Percentiles rank a stretch among this genome's conserved stretches.
These are phyloP conservation scores for Trichacis sp. DNA, from an alignment of 2,888 invertebrate genomes.

Conservation along the genomic window DNA sequence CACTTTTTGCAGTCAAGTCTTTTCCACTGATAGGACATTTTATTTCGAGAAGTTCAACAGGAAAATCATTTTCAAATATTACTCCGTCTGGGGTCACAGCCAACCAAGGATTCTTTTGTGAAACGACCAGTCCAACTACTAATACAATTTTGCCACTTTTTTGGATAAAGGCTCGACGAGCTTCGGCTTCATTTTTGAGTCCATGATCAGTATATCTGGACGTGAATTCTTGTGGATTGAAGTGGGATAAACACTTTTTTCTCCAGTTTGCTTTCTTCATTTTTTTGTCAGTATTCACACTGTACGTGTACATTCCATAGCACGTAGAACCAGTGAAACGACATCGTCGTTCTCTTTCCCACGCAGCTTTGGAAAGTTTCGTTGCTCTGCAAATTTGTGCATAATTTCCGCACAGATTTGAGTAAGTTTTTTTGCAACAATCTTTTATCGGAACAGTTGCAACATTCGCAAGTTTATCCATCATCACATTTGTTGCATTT, in stretches of 20 bases:
- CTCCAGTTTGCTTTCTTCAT: conserved; percentile 44
- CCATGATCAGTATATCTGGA: conserved; percentile 41
- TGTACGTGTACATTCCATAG: conserved; percentile 44
- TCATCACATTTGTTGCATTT: too few species aligned
- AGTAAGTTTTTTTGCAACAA: too few species aligned
- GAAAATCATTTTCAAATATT: conserved; percentile 39
- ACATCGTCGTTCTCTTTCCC: too few species aligned
- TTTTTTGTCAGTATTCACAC: too few species aligned
- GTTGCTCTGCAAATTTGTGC: too few species aligned
- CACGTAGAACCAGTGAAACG: too few species aligned
- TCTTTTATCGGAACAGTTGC: too few species aligned
- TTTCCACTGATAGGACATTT: too few species aligned
- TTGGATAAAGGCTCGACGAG: conserved; percentile 26
- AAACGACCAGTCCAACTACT: conserved; percentile 42
- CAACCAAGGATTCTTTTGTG: conserved; percentile 45
- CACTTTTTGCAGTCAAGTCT: too few species aligned
- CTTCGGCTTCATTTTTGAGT: conserved; percentile 33
- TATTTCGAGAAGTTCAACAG: conserved; percentile 44
- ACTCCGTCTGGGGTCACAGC: conserved; percentile 47
- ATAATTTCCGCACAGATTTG: too few species aligned
- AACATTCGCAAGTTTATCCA: too few species aligned
- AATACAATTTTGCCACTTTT: conserved; percentile 24
- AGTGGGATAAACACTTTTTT: conserved; percentile 31
- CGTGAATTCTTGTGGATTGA: conserved; percentile 30
- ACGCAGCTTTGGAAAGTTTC: too few species aligned